Base-by-base conservation (phyloP, 2,113 vertebrate genomes). In the Garra rufa region DNA sequence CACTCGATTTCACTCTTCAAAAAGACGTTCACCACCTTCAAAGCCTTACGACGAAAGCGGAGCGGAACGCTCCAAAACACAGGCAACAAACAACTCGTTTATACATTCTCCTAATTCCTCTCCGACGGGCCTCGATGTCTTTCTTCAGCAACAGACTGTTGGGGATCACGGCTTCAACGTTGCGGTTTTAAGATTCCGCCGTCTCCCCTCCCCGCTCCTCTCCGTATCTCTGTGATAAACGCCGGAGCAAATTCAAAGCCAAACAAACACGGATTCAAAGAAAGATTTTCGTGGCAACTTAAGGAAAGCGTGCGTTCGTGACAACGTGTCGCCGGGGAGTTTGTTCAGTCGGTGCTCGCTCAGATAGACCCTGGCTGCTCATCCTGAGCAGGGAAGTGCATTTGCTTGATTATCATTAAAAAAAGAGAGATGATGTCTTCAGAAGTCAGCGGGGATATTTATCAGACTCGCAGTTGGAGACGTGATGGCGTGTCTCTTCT, bases 1-100 rank as follows among this genome's bases (percentile, higher is more conserved):
- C 21, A 65, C 82, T 85, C 83, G 85, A 89, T 85, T 89, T 83
- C 59, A 83, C 85, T 90, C 91, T 90, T 91, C 90, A 90, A 91
- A 92, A 90, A 81, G 34, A 84, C 52, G 46, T 83, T 85, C 77
- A 55, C 69, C 30, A 85, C 91, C 91, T 91, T 93, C 91, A 93
- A 94, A 93, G 92, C 86, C 17, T 59, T 63, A 38, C 81, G 81
- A 89, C 89, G 89, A 90, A 92, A 90, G 91, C 88, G 17, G 76
- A 88, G 86, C 90, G 76, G 87, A 85, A 89, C 81, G 81, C 90
- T 91, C 90, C 90, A 67, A 91, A 86, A 91, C 91, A 88, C 91
- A 91, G 89, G 89, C 89, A 89, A 89, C 89, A 92, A 93, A 92
- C 90, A 86, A 82, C 38, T 26, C 90, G 89, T 87, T 91, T 88